These are phyloP conservation scores for Oncorhynchus nerka DNA, from an alignment of 2,113 vertebrate genomes.

Conservation along the genomic window DNA sequence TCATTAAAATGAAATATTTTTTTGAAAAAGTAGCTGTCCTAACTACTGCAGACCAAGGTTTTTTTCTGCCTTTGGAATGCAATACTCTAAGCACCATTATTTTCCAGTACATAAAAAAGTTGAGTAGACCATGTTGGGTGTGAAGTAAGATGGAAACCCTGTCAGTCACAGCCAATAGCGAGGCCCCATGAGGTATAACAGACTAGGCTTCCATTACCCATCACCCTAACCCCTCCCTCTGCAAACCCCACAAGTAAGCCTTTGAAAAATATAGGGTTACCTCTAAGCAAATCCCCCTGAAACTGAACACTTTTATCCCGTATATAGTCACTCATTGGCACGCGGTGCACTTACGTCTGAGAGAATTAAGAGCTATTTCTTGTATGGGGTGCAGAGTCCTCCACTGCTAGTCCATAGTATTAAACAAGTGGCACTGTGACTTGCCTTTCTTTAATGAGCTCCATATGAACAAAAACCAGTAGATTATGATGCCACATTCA, in stretches of 20 bases:
- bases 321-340: constrained; percentile 63
- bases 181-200: constrained; percentile 39
- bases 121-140: constrained; percentile 35
- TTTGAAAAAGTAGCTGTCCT: constrained; percentile 34
- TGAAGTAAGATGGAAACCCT: constrained; percentile 39
- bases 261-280: constrained; percentile 64
- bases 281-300: constrained; percentile 50
- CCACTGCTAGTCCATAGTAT: constrained; percentile 36
- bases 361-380: constrained; percentile 41
- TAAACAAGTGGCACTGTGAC: constrained; percentile 46
- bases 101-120: constrained; percentile 47
- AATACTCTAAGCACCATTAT: constrained; percentile 29
- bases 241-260: constrained; percentile 40
- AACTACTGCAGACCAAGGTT: constrained; percentile 33
- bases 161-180: constrained; percentile 41
- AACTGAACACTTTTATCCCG: constrained; percentile 44
- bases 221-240: constrained; percentile 26
- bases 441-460: constrained; percentile 20
- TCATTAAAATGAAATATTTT: constrained; percentile 49
- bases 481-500: background rate
- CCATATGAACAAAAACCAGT: background rate
- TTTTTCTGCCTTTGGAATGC: constrained; percentile 38
- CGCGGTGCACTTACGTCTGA: constrained; percentile 39
- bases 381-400: constrained; percentile 34
- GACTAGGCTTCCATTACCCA: constrained; percentile 28